Evolutionary conservation across 2,888 invertebrate genomes (phyloP).

Genomic region (Euclidia mi): DNA sequence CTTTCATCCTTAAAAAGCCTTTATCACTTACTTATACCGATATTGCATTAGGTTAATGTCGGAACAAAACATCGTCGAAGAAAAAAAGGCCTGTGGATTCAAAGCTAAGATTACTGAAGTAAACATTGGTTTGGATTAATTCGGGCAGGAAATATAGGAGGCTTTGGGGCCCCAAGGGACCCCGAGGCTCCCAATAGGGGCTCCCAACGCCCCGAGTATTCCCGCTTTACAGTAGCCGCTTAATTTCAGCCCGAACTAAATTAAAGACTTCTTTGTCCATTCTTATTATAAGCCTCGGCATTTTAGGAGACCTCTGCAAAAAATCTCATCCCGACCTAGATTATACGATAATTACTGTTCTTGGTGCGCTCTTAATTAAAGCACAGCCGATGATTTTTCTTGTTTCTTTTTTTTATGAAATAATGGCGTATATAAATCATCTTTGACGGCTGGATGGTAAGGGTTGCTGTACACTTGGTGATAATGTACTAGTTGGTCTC

Average conservation of each 20-base stretch:
- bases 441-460: too few relatives aligned
- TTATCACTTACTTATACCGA: too few relatives aligned
- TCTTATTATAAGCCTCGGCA: not conserved
- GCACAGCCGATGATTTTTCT: too few relatives aligned
- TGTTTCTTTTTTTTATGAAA: too few relatives aligned
- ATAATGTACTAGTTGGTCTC: too few relatives aligned
- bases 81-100: not conserved
- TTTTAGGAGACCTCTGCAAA: not conserved
- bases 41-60: not conserved
- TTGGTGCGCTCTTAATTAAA: not conserved
- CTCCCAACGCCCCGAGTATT: conserved; percentile 21
- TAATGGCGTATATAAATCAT: too few relatives aligned
- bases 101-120: conserved; percentile 43
- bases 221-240: conserved; percentile 23
- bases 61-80: not conserved
- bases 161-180: not conserved
- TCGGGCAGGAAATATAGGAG: conserved; percentile 21
- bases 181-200: not conserved
- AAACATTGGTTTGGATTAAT: conserved; percentile 41
- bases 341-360: not conserved
- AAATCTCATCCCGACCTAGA: not conserved
- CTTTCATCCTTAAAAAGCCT: too few relatives aligned
- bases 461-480: too few relatives aligned
- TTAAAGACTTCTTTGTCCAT: conserved; percentile 39
- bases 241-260: conserved; percentile 43